Conservation (phyloP, 2,888 invertebrate species). For the Notocelia uddmanniana region DNA sequence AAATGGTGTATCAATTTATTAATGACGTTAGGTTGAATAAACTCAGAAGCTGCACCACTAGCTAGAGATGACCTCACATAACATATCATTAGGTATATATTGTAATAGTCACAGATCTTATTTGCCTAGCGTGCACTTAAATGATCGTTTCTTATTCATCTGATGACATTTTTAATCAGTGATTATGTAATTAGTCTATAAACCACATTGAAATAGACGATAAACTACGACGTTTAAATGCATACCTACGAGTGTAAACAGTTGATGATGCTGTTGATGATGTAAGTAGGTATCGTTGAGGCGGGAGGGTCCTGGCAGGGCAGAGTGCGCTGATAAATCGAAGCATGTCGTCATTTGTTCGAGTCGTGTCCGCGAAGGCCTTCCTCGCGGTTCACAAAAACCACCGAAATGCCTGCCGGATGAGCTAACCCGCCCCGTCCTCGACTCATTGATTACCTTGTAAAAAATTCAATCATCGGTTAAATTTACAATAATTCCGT, state of each 20-base stretch:
- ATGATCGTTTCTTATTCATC: neutral
- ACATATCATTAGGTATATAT: neutral
- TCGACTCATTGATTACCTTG: constrained; percentile 82
- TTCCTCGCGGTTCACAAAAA: constrained; percentile 81
- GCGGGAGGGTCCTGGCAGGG: constrained; percentile 29
- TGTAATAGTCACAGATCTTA: neutral
- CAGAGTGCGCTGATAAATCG: constrained; percentile 51
- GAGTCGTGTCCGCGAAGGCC: constrained; percentile 79
- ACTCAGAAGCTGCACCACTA: constrained; percentile 20
- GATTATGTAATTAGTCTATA: neutral
- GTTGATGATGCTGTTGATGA: neutral
- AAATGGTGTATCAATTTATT: constrained; percentile 15
- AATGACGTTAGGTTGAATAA: constrained; percentile 15
- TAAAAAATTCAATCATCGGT: constrained; percentile 81
- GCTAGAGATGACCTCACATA: constrained; percentile 1
- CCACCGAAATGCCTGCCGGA: constrained; percentile 81
- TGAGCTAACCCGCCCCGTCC: constrained; percentile 83
- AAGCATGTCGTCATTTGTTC: constrained; percentile 77
- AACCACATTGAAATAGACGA: neutral
- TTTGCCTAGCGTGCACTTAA: neutral
- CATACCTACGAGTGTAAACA: neutral
- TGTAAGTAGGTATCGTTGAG: constrained; percentile 6
- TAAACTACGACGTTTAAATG: neutral
- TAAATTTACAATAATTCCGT: constrained; percentile 73
- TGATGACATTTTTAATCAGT: neutral